Conservation (phyloP, 1,140 invertebrate species). For the Halyomorpha halys region DNA sequence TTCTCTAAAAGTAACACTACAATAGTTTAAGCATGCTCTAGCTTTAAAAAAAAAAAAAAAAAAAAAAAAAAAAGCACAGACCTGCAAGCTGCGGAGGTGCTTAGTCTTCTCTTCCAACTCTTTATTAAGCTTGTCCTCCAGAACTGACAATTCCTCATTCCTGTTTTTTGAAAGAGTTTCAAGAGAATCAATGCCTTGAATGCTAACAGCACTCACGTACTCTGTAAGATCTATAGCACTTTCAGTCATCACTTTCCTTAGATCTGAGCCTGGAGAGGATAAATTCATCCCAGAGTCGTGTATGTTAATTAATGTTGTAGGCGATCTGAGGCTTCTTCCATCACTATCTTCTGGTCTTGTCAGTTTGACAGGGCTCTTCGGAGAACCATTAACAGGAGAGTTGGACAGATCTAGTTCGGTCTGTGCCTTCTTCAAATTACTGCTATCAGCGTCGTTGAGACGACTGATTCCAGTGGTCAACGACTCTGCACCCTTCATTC, state of each 20-base stretch:
- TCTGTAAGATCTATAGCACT: neutral
- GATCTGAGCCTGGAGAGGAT: too few species aligned
- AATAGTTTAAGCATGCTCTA: too few species aligned
- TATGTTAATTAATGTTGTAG: too few species aligned
- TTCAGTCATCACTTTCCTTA: neutral
- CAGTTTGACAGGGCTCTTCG: neutral
- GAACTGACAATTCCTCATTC: slow-evolving; percentile 18
- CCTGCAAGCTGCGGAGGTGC: slow-evolving; percentile 19
- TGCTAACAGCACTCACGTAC: neutral
- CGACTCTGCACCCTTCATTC: neutral
- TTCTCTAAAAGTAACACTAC: too few species aligned
- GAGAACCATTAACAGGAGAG: neutral
- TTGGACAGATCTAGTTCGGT: neutral
- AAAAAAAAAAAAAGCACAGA: neutral
- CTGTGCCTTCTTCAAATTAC: neutral
- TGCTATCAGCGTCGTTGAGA: neutral
- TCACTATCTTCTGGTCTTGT: neutral
- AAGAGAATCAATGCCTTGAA: neutral
- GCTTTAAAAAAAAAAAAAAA: too few species aligned
- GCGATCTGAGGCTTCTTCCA: neutral
- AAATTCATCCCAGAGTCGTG: too few species aligned
- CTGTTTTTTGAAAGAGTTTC: slow-evolving; percentile 12
- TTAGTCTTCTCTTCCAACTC: slow-evolving; percentile 23
- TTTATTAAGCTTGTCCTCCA: slow-evolving; percentile 16
- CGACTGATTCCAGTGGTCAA: neutral